phyloP scores from a whole-genome alignment of 2,888 invertebrate genomes.

The Scaptomyza cyrtandrae region DNA sequence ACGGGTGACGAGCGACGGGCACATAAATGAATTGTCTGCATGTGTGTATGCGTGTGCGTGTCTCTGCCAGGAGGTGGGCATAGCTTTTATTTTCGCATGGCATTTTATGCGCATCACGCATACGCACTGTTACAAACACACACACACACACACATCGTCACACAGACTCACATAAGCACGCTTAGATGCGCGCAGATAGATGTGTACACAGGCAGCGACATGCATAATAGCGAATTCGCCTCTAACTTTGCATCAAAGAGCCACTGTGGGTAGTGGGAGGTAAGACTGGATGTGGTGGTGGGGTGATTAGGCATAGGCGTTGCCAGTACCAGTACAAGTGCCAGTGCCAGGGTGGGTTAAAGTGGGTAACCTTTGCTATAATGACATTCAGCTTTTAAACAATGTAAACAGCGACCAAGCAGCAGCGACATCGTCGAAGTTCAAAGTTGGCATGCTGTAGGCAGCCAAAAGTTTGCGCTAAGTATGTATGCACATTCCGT shows the following conservation, averaged over 20 bases:
- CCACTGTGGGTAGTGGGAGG: background rate
- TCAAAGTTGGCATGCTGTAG: slow-evolving; percentile 72
- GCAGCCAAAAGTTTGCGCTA: slow-evolving; percentile 65
- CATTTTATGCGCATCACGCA: slow-evolving; percentile 80
- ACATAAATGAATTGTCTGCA: slow-evolving; percentile 76
- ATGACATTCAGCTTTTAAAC: slow-evolving; percentile 80
- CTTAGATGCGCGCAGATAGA: slow-evolving; percentile 55
- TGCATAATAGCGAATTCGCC: slow-evolving; percentile 71
- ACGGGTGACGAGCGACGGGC: slow-evolving; percentile 29
- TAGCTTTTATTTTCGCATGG: slow-evolving; percentile 76
- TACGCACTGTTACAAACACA: slow-evolving; percentile 72
- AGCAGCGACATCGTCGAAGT: slow-evolving; percentile 61
- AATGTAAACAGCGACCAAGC: slow-evolving; percentile 70
- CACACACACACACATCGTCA: slow-evolving; percentile 39
- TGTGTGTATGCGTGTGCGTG: slow-evolving; percentile 5
- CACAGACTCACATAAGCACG: slow-evolving; percentile 1
- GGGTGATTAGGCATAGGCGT: background rate
- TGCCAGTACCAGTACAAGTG: background rate
- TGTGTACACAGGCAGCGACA: slow-evolving; percentile 53
- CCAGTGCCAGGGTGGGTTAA: background rate
- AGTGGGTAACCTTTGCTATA: slow-evolving; percentile 46
- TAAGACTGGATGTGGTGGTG: background rate
- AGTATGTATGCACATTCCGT: slow-evolving; percentile 63
- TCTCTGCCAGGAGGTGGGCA: slow-evolving; percentile 17
- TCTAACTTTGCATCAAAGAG: slow-evolving; percentile 67